Evolutionary conservation across 1,140 invertebrate species (phyloP).

Genomic region (Macrotrachela quadricornifera): DNA sequence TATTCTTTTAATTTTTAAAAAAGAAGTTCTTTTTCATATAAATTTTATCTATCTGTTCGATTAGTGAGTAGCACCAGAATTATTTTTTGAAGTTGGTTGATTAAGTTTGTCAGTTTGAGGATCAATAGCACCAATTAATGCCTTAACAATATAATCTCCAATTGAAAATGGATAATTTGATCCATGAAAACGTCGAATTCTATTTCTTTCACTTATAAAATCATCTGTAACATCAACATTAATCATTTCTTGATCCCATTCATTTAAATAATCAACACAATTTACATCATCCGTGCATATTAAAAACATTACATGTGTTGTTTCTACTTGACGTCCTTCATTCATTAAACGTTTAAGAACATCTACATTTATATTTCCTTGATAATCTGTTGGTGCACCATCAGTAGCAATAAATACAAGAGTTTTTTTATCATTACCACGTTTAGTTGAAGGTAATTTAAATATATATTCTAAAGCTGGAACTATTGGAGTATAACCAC

Average conservation of each 20-base stretch:
- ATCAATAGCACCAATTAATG: constrained; percentile 1
- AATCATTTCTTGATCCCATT: constrained; percentile 1
- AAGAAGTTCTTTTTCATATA: no score
- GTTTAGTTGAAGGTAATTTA: not conserved
- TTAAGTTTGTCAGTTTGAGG: not conserved
- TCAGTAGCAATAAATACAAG: constrained; percentile 2
- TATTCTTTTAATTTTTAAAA: no score
- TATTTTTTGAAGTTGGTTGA: no score
- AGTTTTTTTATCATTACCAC: not conserved
- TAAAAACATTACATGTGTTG: not conserved
- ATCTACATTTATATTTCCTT: no score
- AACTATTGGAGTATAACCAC: not conserved
- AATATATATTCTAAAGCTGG: not conserved
- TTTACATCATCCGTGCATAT: constrained; percentile 5
- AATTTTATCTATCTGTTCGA: no score
- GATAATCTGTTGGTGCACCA: constrained; percentile 3
- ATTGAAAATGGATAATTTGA: not conserved
- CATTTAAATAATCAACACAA: constrained; percentile 3
- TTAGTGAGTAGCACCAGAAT: no score
- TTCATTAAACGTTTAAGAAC: no score
- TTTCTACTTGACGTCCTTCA: not conserved
- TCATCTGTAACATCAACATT: constrained; percentile 2
- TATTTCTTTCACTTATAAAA: not conserved
- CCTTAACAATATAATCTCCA: constrained; percentile 7
- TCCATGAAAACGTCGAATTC: not conserved